Evolutionary conservation across 2,797 vertebrate species (phyloP), one percentile per base, ranked within the genome.

Genomic region (Toxotes lorentzi): DNA sequence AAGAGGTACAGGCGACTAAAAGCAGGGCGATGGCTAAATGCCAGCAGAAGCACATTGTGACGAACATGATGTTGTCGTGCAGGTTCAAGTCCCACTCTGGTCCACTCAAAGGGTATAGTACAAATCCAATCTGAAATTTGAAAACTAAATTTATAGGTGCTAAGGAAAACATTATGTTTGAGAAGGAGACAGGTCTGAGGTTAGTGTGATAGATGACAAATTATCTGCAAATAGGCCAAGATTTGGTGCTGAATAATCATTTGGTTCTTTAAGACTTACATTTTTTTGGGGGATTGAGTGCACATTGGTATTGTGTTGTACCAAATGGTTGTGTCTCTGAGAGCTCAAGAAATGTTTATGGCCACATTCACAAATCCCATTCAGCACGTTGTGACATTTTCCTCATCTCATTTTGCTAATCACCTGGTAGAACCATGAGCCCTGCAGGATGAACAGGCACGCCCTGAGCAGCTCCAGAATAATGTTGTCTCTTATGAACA

Each of bases 381-480:
- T 14, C n/a, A 64, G 5, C 30, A 56, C 56, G 19, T 51, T 16
- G 41, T 1, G 0, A 0, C 27, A 17, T 27, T 24, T 3, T 59
- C 1, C 14, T 7, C 6, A 1, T 38, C 19, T 32, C 7, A 6
- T 71, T 24, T 74, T 51, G 5, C 24, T 19, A 2, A 27, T 86
- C 74, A 99, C 98, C 97, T 99, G 97, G 94, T 95, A 99, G 92
- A 99, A 97, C 98, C 98, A 99, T 0, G 97, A 95, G 27, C 98
- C 98, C 86, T 99, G 97, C 40, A 97, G 85, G 27, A 99, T 93
- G 83, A 96, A 76, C 23, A 97, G 19, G 16, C 92, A 92, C 0
- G 93, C 91, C 38, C 95, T 84, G 50, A 98, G 88, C 43, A 98
- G 88, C 84, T 98, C 96, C 86, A 99, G 82, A 78, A 97, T 51